Evolutionary conservation across 1,140 invertebrate genomes (phyloP), one percentile per base, ranked within the genome.

Genomic region (Caenorhabditis tropicalis): DNA sequence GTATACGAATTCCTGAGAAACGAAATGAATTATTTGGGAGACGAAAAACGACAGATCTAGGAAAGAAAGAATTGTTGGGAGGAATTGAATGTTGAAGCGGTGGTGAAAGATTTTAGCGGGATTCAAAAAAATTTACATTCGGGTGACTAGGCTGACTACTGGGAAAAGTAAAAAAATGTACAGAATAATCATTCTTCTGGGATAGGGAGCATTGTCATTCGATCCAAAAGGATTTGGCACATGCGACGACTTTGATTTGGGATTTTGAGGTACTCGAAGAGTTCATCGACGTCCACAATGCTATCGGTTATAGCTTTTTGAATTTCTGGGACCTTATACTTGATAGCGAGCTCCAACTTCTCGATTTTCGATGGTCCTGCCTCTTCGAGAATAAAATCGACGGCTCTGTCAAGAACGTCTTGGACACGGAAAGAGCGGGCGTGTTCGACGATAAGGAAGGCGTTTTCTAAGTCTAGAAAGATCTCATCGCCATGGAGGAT

Each of bases 401-500:
- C 36, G 19, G 29, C 33, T 24, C 5, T n/a, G 0, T 19, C 15
- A 0, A 74, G n/a, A 24, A 74, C 29, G 12, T 74, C 65, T 43
- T 74, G 36, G 10, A 12, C n/a, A 21, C 43, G 36, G 15, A 43
- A 74, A 12, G 65, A 12, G 15, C 65, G 65, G 7, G 65, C 16
- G 6, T 43, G 24, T 74, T 74, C 65, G 10, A 74, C n/a, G 10
- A 74, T 74, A 4, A 24, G 9, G 65, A 74, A 74, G 0, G 43
- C 65, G 10, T 74, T 74, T 2, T 74, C 10, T 12, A 24, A 43
- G 29, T 74, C 10, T n/a, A 74, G 33, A 15, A 19, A 43, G 36
- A 74, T n/a, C 10, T 74, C 65, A 36, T 74, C 65, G 1, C 65
- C 65, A n/a, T 74, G 65, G 33, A 74, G 65, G 21, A 74, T 43